Conservation (phyloP, 2,797 vertebrate genomes). For the Eupleurogrammus muticus region DNA sequence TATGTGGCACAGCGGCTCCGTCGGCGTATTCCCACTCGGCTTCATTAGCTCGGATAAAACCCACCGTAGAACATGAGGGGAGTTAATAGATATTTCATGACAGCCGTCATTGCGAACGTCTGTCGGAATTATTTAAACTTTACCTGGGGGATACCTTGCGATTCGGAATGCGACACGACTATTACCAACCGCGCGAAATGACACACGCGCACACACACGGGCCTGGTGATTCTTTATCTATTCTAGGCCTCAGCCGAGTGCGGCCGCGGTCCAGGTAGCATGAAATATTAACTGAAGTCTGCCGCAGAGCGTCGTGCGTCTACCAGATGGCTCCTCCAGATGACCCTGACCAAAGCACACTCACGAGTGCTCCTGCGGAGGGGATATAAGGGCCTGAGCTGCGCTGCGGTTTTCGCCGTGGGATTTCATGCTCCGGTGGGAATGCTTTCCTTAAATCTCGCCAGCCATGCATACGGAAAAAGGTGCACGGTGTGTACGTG, state of each 20-base stretch:
- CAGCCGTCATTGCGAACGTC: conserved; percentile 49
- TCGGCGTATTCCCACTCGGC: conserved; percentile 46
- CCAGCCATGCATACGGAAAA: conserved; percentile 48
- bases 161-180: conserved; percentile 40
- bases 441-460: conserved; percentile 56
- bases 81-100: conserved; percentile 64
- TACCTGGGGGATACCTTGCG: conserved; percentile 23
- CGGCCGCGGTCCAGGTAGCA: conserved; percentile 27
- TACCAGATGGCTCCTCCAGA: conserved; percentile 40
- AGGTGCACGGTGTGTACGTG: conserved; percentile 24
- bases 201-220: conserved; percentile 15
- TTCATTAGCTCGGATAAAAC: conserved; percentile 58
- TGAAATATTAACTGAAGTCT: conserved; percentile 43
- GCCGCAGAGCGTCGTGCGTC: conserved; percentile 7
- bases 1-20: conserved; percentile 23
- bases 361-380: conserved; percentile 44
- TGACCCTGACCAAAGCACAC: conserved; percentile 52
- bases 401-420: conserved; percentile 46
- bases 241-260: conserved; percentile 15
- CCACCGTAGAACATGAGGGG: conserved; percentile 20
- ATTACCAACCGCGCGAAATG: conserved; percentile 17
- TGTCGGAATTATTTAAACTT: conserved; percentile 53
- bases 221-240: conserved; percentile 1
- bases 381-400: no score
- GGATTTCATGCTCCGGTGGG: conserved; percentile 65